Evolutionary conservation across 1,140 invertebrate genomes (phyloP).

Genomic region (Aphis craccivora): DNA sequence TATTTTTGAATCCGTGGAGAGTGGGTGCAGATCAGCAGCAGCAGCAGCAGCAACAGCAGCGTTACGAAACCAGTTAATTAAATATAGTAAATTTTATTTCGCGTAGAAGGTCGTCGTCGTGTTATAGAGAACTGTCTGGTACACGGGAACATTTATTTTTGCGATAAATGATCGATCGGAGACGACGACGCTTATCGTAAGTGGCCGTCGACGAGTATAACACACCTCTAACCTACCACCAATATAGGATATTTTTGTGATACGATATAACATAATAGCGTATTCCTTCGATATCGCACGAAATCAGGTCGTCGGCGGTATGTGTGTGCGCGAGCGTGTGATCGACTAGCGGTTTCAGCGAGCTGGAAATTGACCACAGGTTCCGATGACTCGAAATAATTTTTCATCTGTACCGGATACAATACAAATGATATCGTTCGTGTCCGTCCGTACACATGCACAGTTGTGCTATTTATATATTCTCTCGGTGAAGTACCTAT

Average conservation of each 20-base stretch:
- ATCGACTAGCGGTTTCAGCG: conserved; percentile 43
- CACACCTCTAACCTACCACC: background rate
- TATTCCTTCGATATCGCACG: conserved; percentile 9
- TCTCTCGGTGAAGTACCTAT: background rate
- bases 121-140: background rate
- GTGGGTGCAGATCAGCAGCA: background rate
- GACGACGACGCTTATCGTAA: background rate
- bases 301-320: conserved; percentile 42
- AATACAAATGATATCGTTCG: background rate
- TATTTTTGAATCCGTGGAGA: background rate
- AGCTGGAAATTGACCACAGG: conserved; percentile 18
- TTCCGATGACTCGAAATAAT: conserved; percentile 41
- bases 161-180: background rate
- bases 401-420: conserved; percentile 8
- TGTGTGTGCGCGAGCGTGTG: background rate
- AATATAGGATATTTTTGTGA: no score
- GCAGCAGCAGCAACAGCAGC: background rate
- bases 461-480: background rate
- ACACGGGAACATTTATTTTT: background rate
- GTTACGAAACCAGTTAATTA: conserved; percentile 46
- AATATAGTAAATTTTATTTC: conserved; percentile 3
- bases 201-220: background rate
- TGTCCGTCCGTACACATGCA: background rate
- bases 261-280: no score
- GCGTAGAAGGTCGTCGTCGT: conserved; percentile 16